Evolutionary conservation across 2,888 invertebrate species (phyloP).

Genomic region (Nephrotoma guestfalica): DNA sequence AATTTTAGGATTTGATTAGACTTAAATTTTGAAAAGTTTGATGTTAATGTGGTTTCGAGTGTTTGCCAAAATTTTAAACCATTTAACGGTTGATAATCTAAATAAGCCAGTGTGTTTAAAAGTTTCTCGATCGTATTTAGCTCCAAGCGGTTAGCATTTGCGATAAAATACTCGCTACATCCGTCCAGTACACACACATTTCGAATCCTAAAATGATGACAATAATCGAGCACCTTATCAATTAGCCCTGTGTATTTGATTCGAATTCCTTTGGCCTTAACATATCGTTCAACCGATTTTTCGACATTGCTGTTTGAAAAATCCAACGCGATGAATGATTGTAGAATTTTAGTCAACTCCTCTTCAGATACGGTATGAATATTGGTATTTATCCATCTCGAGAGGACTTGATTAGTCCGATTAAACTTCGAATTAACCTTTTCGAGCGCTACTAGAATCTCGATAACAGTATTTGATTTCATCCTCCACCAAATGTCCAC

Average conservation of each 20-base stretch:
- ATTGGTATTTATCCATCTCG: slow-evolving; percentile 44
- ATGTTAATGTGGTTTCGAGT: slow-evolving; percentile 37
- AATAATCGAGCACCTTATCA: slow-evolving; percentile 45
- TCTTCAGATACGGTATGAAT: slow-evolving; percentile 44
- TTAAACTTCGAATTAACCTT: slow-evolving; percentile 30
- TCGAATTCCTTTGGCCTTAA: slow-evolving; percentile 37
- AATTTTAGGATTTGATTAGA: slow-evolving; percentile 43
- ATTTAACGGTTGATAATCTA: slow-evolving; percentile 40
- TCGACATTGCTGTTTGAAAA: slow-evolving; percentile 42
- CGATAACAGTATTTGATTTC: slow-evolving; percentile 33
- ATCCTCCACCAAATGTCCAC: slow-evolving; percentile 41
- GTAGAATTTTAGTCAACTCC: slow-evolving; percentile 37
- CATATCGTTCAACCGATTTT: slow-evolving; percentile 43
- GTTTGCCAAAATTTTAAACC: slow-evolving; percentile 39
- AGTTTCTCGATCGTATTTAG: slow-evolving; percentile 40
- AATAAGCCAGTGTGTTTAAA: slow-evolving; percentile 43
- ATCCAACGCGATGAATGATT: slow-evolving; percentile 38
- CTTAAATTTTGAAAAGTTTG: slow-evolving; percentile 41
- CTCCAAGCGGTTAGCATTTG: slow-evolving; percentile 34
- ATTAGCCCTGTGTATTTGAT: slow-evolving; percentile 40
- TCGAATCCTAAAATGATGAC: slow-evolving; percentile 40
- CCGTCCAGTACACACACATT: slow-evolving; percentile 41
- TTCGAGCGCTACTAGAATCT: slow-evolving; percentile 34
- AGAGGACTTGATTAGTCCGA: slow-evolving; percentile 31
- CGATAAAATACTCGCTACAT: slow-evolving; percentile 41